Evolutionary conservation across 2,113 vertebrate genomes (phyloP).

Genomic region (Lynx canadensis): DNA sequence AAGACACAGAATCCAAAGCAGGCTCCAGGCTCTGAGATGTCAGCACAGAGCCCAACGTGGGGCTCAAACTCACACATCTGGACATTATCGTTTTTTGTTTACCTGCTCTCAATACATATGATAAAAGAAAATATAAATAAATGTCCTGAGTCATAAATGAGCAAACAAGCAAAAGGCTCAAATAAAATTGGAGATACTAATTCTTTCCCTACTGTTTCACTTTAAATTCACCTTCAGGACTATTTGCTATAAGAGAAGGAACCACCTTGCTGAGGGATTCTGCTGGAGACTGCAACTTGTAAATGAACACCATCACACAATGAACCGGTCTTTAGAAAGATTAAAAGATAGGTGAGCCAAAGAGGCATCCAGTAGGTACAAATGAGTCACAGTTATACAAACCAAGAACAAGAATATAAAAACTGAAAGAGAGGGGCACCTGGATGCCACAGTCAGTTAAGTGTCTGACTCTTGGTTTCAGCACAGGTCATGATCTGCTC

Average conservation of each 20-base stretch:
- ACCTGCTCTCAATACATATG: not conserved
- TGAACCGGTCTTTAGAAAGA: not conserved
- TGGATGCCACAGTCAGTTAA: too few species aligned
- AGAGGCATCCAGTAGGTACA: not conserved
- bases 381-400: not conserved
- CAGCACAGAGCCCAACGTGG: too few species aligned
- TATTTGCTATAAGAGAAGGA: not conserved
- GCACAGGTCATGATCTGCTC: too few species aligned
- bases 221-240: not conserved
- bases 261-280: not conserved
- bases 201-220: not conserved
- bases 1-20: too few species aligned
- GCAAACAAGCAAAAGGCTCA: not conserved
- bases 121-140: constrained; percentile 19
- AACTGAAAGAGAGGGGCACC: not conserved
- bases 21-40: too few species aligned
- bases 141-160: not conserved
- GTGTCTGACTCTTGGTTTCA: too few species aligned
- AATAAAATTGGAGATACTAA: not conserved
- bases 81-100: not conserved
- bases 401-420: not conserved
- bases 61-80: too few species aligned
- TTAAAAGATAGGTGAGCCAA: not conserved
- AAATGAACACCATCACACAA: not conserved
- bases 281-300: not conserved